Evolutionary conservation across 2,113 vertebrate genomes (phyloP).

Genomic region (Triplophysa rosa): DNA sequence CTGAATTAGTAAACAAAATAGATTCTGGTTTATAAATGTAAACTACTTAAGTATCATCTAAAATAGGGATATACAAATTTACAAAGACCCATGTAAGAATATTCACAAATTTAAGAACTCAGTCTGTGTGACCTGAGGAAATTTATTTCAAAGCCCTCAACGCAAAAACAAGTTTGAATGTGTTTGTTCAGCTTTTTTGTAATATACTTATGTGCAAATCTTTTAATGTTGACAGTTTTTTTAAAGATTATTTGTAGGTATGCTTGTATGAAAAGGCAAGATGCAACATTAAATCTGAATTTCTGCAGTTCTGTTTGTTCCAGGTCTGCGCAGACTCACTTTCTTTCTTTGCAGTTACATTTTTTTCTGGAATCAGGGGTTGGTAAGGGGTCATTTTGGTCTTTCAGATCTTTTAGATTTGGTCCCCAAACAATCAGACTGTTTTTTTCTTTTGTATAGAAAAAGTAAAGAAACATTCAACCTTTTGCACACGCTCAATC

Average conservation of each 20-base stretch:
- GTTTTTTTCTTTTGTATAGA: not conserved
- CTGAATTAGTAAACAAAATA: slow-evolving; percentile 48
- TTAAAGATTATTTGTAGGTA: not conserved
- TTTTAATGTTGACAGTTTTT: not conserved
- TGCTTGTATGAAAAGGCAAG: not conserved
- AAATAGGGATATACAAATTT: slow-evolving; percentile 7
- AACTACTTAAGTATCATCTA: not conserved
- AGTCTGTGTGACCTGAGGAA: slow-evolving; percentile 29
- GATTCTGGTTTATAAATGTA: slow-evolving; percentile 26
- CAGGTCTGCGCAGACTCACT: not conserved
- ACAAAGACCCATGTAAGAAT: slow-evolving; percentile 13
- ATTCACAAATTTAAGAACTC: not conserved
- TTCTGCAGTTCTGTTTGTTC: not conserved
- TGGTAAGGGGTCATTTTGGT: slow-evolving; percentile 17
- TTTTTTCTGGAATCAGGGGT: not conserved
- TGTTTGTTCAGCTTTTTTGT: not conserved
- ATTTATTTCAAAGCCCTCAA: not conserved
- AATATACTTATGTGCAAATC: not conserved
- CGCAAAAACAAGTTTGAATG: not conserved
- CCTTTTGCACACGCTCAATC: not conserved
- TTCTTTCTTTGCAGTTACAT: not conserved
- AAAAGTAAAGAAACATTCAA: not conserved
- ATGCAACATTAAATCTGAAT: not conserved
- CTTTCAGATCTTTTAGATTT: not conserved
- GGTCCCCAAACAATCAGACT: slow-evolving; percentile 20